Percentiles rank a stretch among this genome's conserved stretches.
phyloP scores from a whole-genome alignment of 2,888 invertebrate species.

The Disparrhopalites patrizii region DNA sequence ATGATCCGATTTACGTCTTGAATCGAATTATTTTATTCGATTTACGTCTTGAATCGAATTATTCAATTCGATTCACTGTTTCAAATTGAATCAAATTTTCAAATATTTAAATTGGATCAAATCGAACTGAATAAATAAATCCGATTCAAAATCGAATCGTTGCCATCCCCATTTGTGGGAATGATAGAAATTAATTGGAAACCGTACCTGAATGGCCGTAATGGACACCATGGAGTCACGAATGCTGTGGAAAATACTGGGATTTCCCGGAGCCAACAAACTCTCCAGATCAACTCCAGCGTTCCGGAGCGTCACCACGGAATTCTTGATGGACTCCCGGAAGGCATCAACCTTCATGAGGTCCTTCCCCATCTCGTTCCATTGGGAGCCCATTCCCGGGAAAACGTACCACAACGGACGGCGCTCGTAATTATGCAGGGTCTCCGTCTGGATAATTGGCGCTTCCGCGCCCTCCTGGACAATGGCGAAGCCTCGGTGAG shows the following conservation, averaged over 20 bases:
- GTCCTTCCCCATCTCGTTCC: conserved; percentile 90
- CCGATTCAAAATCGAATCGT: too few relatives aligned
- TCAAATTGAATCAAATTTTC: too few relatives aligned
- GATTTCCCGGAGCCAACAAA: conserved; percentile 61
- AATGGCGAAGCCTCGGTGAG: conserved; percentile 54
- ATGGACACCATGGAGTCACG: conserved; percentile 77
- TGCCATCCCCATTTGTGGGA: too few relatives aligned
- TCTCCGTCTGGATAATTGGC: conserved; percentile 92
- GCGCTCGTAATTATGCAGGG: conserved; percentile 52
- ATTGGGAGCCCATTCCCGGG: conserved; percentile 97
- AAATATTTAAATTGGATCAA: conserved; percentile 55
- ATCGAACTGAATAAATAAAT: too few relatives aligned
- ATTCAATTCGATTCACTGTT: too few relatives aligned
- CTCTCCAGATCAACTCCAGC: conserved; percentile 76
- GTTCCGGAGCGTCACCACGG: conserved; percentile 69
- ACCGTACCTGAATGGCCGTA: conserved; percentile 53
- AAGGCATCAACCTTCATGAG: conserved; percentile 78
- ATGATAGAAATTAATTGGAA: too few relatives aligned
- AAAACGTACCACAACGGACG: conserved; percentile 87
- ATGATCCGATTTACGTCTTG: too few relatives aligned
- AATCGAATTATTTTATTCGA: too few relatives aligned
- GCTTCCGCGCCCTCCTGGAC: background rate
- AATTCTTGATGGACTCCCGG: conserved; percentile 49
- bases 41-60: too few relatives aligned
- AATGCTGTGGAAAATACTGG: conserved; percentile 66